Evolutionary conservation across 2,888 invertebrate genomes (phyloP).

Genomic region (Choristoneura rosaceana): DNA sequence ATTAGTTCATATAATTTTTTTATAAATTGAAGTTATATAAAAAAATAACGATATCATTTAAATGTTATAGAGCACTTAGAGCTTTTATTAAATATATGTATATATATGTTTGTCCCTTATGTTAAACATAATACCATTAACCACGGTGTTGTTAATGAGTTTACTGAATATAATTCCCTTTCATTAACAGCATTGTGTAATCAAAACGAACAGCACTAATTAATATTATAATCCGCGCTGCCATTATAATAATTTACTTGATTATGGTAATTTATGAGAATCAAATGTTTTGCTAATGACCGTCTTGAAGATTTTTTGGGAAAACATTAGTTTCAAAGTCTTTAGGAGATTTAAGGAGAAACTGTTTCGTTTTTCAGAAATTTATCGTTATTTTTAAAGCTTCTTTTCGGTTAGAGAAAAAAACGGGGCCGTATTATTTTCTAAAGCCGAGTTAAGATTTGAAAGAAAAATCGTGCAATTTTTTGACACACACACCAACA

Average conservation of each 20-base stretch:
- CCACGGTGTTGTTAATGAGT: neutral
- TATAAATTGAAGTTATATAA: too few relatives aligned
- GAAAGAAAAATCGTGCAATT: too few relatives aligned
- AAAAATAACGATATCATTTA: too few relatives aligned
- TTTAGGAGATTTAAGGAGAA: neutral
- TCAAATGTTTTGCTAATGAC: conserved; percentile 8
- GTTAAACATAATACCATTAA: neutral
- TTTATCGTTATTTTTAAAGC: too few relatives aligned
- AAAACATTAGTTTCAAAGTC: neutral
- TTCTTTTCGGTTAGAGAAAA: too few relatives aligned
- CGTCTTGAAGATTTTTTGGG: neutral
- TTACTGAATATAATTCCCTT: conserved; percentile 1
- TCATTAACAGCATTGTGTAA: conserved; percentile 2
- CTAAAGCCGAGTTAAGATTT: too few relatives aligned
- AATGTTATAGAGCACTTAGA: too few relatives aligned
- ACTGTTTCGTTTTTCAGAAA: neutral
- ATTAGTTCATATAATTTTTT: too few relatives aligned
- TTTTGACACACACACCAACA: too few relatives aligned
- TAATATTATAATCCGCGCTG: conserved; percentile 11
- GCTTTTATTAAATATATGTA: too few relatives aligned
- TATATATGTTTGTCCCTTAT: too few relatives aligned
- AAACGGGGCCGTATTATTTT: too few relatives aligned
- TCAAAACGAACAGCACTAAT: conserved; percentile 5
- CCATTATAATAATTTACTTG: conserved; percentile 1
- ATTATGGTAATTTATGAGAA: neutral